Conservation (phyloP, 2,888 invertebrate genomes). For the Hyalella azteca region DNA sequence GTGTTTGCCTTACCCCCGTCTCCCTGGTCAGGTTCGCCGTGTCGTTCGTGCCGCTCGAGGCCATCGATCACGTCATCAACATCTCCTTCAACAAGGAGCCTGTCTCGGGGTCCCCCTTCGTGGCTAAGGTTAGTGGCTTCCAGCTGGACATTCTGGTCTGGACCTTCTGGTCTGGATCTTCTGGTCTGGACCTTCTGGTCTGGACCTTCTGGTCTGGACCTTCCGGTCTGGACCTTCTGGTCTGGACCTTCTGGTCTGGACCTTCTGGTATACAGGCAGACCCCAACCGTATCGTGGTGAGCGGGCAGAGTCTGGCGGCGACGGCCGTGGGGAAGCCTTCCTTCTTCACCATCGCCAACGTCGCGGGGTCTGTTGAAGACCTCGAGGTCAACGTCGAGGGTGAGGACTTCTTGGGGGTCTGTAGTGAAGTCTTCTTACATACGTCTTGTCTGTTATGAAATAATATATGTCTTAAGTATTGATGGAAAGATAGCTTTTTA, state of each 20-base stretch:
- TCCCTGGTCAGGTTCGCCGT: conserved; percentile 77
- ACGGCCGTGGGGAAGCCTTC: conserved; percentile 68
- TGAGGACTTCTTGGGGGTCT: too few species aligned
- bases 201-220: too few species aligned
- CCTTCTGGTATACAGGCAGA: conserved; percentile 66
- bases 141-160: too few species aligned
- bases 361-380: conserved; percentile 84
- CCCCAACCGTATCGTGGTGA: conserved; percentile 69
- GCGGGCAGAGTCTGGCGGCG: conserved; percentile 69
- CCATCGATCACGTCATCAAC: conserved; percentile 92
- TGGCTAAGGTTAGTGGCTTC: conserved; percentile 72
- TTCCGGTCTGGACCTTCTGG: too few species aligned
- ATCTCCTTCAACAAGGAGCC: conserved; percentile 95
- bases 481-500: too few species aligned
- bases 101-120: conserved; percentile 85
- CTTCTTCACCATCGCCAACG: conserved; percentile 67
- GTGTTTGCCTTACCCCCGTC: too few species aligned
- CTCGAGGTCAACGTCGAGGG: conserved; percentile 97
- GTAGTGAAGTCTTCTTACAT: too few species aligned
- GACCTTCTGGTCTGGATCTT: too few species aligned
- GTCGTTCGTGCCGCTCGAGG: conserved; percentile 92
- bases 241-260: too few species aligned
- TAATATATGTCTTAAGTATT: too few species aligned
- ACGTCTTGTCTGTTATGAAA: too few species aligned
- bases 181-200: too few species aligned